These are phyloP conservation scores for Bicyclus anynana DNA, from an alignment of 1,140 invertebrate species.

Conservation along the genomic window DNA sequence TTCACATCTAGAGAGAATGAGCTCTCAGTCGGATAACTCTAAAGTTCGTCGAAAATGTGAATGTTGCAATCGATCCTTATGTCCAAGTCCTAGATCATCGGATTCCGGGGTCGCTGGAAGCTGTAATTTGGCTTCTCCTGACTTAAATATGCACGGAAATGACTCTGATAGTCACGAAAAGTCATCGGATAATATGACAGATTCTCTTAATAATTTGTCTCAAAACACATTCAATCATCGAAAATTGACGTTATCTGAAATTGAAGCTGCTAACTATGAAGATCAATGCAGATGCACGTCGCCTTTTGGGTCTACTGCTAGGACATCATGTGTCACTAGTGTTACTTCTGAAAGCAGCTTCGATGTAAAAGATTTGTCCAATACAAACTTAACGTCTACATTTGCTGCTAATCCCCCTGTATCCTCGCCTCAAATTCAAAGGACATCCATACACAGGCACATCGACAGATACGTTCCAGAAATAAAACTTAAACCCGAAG, in stretches of 20 bases:
- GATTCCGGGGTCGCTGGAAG: constrained; percentile 91
- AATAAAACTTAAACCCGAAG: constrained; percentile 61
- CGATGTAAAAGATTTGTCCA: constrained; percentile 70
- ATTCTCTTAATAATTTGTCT: constrained; percentile 40
- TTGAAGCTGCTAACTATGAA: constrained; percentile 82
- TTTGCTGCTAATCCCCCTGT: constrained; percentile 52
- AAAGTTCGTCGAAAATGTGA: constrained; percentile 70
- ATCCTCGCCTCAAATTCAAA: constrained; percentile 59
- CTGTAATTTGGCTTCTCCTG: constrained; percentile 83
- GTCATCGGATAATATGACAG: constrained; percentile 33
- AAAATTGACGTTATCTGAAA: constrained; percentile 78
- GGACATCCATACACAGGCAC: constrained; percentile 67
- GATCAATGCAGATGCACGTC: constrained; percentile 85
- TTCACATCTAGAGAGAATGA: constrained; percentile 55
- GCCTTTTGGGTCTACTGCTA: constrained; percentile 83
- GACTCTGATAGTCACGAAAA: constrained; percentile 61
- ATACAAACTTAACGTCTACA: constrained; percentile 70
- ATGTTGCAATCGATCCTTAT: constrained; percentile 79
- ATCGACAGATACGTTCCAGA: constrained; percentile 60
- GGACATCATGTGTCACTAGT: constrained; percentile 78
- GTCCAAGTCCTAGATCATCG: constrained; percentile 83
- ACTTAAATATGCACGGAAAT: constrained; percentile 69
- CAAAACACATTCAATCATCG: constrained; percentile 44
- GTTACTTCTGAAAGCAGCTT: constrained; percentile 75
- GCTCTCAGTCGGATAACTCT: constrained; percentile 57